These are phyloP conservation scores for Leptinotarsa texana DNA, from an alignment of 1,140 invertebrate genomes.

Conservation along the genomic window DNA sequence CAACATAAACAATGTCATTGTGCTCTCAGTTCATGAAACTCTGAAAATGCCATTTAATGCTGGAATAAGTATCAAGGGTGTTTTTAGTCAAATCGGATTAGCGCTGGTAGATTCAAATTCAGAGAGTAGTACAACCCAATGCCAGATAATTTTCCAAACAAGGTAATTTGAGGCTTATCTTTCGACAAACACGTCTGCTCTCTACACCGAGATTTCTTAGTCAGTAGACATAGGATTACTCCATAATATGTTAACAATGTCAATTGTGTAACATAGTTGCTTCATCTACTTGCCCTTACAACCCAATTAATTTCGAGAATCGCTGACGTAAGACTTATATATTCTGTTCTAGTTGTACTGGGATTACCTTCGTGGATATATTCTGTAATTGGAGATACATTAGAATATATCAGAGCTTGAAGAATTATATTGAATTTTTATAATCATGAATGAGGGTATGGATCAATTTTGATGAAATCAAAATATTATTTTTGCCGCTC, in stretches of 20 bases:
- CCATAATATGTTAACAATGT: constrained; percentile 47
- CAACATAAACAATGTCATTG: constrained; percentile 36
- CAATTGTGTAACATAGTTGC: constrained; percentile 41
- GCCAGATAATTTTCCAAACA: constrained; percentile 48
- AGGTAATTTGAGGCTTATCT: constrained; percentile 51
- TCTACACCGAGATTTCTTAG: constrained; percentile 32
- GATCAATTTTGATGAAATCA: no score
- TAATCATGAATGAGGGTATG: no score
- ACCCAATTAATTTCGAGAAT: constrained; percentile 12
- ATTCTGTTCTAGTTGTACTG: constrained; percentile 5
- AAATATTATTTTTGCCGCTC: no score
- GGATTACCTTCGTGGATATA: constrained; percentile 3
- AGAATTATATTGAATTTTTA: no score
- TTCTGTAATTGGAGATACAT: background rate
- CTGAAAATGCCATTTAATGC: constrained; percentile 32
- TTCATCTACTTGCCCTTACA: constrained; percentile 15
- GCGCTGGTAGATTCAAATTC: constrained; percentile 28
- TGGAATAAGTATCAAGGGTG: constrained; percentile 38
- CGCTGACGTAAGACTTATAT: constrained; percentile 17
- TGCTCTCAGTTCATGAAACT: constrained; percentile 40
- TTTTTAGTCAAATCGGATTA: constrained; percentile 47
- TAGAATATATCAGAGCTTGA: no score
- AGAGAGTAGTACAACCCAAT: constrained; percentile 37
- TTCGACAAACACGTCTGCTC: constrained; percentile 45
- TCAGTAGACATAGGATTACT: constrained; percentile 32